Evolutionary conservation across 2,888 invertebrate species (phyloP), one percentile per base, ranked within the genome.

Genomic region (Nezara viridula): DNA sequence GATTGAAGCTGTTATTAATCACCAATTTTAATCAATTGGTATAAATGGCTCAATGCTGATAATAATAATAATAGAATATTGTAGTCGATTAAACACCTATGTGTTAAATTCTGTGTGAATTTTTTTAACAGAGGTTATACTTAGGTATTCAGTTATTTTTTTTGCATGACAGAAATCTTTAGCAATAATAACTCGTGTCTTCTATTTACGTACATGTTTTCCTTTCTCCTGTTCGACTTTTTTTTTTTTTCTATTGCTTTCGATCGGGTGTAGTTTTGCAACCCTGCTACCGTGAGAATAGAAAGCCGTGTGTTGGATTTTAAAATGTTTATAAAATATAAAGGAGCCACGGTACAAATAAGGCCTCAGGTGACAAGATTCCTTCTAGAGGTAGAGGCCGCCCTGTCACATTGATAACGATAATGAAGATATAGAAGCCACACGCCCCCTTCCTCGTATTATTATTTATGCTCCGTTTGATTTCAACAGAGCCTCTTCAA

Each of bases 391-490:
- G 2, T 21, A 52, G 52, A 1, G 37, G 1, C 60, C n/a, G 32
- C 32, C n/a, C 37, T 86, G 52, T 52, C 50, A 86, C 86, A 86
- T 86, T 55, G 27, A 86, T 86, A 60, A 40, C 1, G 40, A 40
- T 60, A 86, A 86, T 86, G 86, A 86, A 55, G 86, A 86, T 55
- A 60, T 86, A 86, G 81, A 81, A 81, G 81, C 24, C 81, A 81
- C 44, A 44, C 24, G 81, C 6, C 44, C 44, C 77, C 77, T 14
- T 44, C 14, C 40, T 44, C 37, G 44, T 81, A n/a, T 81, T 44
- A 81, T 81, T 44, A 77, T 44, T 81, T n/a, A 44, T 47, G 19
- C 24, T 44, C 1, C 9, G 24, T 81, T 81, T 77, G 10, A 81
- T 81, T 81, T 44, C 81, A 81, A 81, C 37, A 77, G 12, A 0